phyloP scores from a whole-genome alignment of 2,113 vertebrate genomes.

The Ascaphus truei region DNA sequence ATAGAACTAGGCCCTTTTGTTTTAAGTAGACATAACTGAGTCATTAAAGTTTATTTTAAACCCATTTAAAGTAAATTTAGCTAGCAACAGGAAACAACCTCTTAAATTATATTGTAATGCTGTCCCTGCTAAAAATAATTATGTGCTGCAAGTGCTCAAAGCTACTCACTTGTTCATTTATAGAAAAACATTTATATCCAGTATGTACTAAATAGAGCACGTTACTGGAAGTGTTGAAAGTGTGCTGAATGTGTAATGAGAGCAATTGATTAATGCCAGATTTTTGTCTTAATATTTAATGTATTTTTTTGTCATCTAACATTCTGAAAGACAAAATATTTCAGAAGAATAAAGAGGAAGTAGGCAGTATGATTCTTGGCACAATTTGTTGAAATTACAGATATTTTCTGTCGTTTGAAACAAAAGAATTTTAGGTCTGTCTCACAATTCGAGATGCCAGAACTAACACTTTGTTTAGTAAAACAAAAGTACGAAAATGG shows the following conservation, averaged over 20 bases:
- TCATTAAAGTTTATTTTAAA: neutral
- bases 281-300: conserved; percentile 16
- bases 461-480: conserved; percentile 23
- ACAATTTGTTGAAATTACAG: neutral
- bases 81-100: conserved; percentile 11
- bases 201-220: neutral
- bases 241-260: neutral
- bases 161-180: neutral
- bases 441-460: conserved; percentile 8
- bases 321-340: conserved; percentile 1
- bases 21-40: neutral
- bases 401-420: conserved; percentile 18
- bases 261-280: conserved; percentile 7
- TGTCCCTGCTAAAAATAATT: neutral
- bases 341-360: conserved; percentile 14
- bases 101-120: neutral
- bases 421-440: conserved; percentile 20
- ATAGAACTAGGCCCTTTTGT: neutral
- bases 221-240: conserved; percentile 11
- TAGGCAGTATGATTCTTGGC: conserved; percentile 25
- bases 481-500: conserved; percentile 1
- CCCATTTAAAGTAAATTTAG: neutral
- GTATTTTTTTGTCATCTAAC: neutral
- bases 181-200: neutral
- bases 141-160: conserved; percentile 1